These are phyloP conservation scores for Eupithecia pulchellata DNA, from an alignment of 2,888 invertebrate species.

Conservation along the genomic window DNA sequence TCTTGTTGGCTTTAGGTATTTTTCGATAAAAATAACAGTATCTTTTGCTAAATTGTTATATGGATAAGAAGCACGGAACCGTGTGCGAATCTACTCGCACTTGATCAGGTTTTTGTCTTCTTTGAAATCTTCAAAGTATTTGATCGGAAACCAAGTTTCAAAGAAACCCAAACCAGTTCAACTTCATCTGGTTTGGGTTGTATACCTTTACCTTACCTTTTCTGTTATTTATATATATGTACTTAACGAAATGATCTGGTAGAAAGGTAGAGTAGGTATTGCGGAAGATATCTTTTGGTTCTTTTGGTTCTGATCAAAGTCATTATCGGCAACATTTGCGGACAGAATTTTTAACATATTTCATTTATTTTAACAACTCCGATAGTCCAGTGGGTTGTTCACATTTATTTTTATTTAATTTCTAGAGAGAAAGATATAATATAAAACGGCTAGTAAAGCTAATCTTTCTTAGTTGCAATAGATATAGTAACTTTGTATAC, in stretches of 20 bases:
- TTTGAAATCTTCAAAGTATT: not conserved
- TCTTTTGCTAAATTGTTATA: no score
- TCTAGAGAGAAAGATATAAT: no score
- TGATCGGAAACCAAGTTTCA: not conserved
- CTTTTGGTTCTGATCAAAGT: not conserved
- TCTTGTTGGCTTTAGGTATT: no score
- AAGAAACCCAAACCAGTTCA: constrained; percentile 1
- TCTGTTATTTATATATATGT: not conserved
- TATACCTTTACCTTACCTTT: not conserved
- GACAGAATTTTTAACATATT: no score
- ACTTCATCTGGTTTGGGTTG: not conserved
- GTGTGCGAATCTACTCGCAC: no score
- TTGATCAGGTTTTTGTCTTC: not conserved
- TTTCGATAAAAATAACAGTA: no score
- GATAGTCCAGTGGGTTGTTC: not conserved
- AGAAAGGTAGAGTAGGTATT: not conserved
- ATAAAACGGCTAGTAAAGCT: not conserved
- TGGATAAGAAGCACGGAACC: no score
- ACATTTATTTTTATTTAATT: no score
- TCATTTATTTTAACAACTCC: not conserved
- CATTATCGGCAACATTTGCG: not conserved
- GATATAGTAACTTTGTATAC: no score
- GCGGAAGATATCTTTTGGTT: no score
- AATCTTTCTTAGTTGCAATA: not conserved
- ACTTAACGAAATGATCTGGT: not conserved